Evolutionary conservation across 2,113 vertebrate genomes (phyloP), one percentile per base, ranked within the genome.

Genomic region (Suncus etruscus): DNA sequence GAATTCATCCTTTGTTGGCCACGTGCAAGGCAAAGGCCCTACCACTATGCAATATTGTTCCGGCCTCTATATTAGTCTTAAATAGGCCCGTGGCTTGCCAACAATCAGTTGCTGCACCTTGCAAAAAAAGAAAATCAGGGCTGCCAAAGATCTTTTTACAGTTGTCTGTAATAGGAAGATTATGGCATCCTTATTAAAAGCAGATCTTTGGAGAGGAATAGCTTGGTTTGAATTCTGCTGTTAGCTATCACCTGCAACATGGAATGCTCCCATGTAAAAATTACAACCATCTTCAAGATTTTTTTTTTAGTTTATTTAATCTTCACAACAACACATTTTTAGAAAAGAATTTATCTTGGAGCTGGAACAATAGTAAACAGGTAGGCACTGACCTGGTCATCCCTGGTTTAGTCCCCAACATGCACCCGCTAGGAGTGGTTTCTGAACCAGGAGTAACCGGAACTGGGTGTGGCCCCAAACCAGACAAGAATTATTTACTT

Each of bases 181-280:
- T 68, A 73, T 0, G 22, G 22, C 80, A 73, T 72, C 68, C 20
- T 66, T 32, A 47, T 51, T 61, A 61, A 85, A 84, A 87, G 29
- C 77, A 76, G 14, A 31, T 65, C 79, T 87, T 92, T 70, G 51
- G 16, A 87, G 31, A 65, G 51, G 31, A 74, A 74, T 22, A 76
- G 54, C 22, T 58, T 90, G 65, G 24, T 72, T 79, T 66, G 45
- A 94, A 75, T 93, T 86, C 22, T 48, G 45, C 61, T 95, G n/a
- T 63, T 91, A 86, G 83, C 39, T 39, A 3, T 75, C 15, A 78
- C 45, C 48, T 79, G 25, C 18, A 80, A 18, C 45, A 22, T 54
- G 68, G 12, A 87, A 51, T 78, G 58, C 58, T 89, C 54, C 63
- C n/a, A 76, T 77, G 75, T 69, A 73, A 48, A 27, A 94, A 31